Conservation (phyloP, 2,888 invertebrate genomes). For the Barypeithes pellucidus region DNA sequence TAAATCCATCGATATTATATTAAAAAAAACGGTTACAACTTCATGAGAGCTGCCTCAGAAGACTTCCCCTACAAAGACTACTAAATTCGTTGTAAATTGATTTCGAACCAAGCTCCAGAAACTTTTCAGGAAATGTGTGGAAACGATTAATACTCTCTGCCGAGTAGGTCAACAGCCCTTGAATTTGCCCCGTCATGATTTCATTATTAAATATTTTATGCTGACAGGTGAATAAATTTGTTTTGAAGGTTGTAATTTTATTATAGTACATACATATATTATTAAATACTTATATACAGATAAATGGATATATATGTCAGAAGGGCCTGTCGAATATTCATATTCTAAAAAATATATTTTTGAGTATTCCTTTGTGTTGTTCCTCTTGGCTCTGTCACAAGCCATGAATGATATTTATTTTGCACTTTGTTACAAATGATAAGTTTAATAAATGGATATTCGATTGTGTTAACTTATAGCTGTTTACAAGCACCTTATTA, state of each 20-base stretch:
- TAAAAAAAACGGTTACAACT: not conserved
- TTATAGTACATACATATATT: not conserved
- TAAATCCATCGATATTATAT: too few relatives aligned
- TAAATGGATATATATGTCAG: not conserved
- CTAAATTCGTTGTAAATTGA: constrained; percentile 15
- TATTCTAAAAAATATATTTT: not conserved
- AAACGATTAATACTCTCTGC: constrained; percentile 31
- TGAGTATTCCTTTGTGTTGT: not conserved
- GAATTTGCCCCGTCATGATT: constrained; percentile 34
- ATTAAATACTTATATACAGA: not conserved
- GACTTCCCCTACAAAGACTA: not conserved
- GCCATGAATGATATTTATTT: too few relatives aligned
- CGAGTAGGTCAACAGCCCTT: constrained; percentile 40
- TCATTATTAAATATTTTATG: constrained; percentile 16
- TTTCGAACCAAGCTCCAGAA: constrained; percentile 2
- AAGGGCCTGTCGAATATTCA: not conserved
- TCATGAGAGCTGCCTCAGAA: not conserved
- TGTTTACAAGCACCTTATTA: too few relatives aligned
- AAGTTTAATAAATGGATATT: too few relatives aligned
- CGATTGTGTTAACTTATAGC: too few relatives aligned
- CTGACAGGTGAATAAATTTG: not conserved
- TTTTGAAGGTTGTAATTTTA: not conserved
- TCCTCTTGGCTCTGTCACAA: not conserved
- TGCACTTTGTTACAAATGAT: too few relatives aligned
- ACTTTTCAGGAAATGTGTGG: constrained; percentile 24